Percentiles rank a stretch among this genome's conserved stretches.
Conservation (phyloP, 2,113 vertebrate genomes). For the Toxostoma redivivum region DNA sequence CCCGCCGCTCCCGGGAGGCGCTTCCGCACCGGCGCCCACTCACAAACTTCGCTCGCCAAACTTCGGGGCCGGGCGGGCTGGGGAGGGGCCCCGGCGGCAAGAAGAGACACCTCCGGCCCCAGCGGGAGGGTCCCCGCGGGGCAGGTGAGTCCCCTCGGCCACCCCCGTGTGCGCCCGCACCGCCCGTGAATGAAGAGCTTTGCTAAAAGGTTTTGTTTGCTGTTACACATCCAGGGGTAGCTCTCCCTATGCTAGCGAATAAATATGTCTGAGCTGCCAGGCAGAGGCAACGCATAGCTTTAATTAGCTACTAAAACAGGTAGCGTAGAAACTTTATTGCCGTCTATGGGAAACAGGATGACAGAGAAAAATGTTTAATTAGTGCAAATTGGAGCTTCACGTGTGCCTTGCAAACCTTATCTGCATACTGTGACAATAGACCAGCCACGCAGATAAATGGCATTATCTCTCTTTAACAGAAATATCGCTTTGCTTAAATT, state of each 20-base stretch:
- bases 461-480: background rate
- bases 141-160: background rate
- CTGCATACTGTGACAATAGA: background rate
- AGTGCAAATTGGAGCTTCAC: background rate
- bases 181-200: background rate
- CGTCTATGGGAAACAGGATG: background rate
- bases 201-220: background rate
- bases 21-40: background rate
- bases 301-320: background rate
- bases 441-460: background rate
- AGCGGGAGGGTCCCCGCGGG: background rate
- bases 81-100: background rate
- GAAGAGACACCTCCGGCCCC: background rate
- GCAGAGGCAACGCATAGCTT: background rate
- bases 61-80: background rate
- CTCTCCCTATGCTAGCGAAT: background rate
- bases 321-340: background rate
- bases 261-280: background rate
- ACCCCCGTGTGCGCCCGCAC: fast-evolving
- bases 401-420: background rate
- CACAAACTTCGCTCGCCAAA: background rate
- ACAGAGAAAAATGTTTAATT: background rate
- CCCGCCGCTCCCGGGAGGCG: background rate
- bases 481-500: background rate
- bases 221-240: background rate